These are phyloP conservation scores for Probosciger aterrimus DNA, from an alignment of 2,113 vertebrate species.

Conservation along the genomic window DNA sequence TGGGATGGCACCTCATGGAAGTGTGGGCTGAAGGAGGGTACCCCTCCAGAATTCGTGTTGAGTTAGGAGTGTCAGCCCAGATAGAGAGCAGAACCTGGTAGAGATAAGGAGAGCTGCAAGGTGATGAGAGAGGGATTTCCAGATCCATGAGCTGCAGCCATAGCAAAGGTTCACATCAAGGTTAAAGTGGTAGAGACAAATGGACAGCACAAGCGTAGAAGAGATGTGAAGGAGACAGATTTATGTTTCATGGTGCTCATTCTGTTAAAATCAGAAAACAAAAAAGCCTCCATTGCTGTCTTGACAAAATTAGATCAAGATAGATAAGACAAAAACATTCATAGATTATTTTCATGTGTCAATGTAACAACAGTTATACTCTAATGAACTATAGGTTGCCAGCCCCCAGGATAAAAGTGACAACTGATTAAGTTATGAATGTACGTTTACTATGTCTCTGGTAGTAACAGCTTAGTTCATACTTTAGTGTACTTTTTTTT, in stretches of 20 bases:
- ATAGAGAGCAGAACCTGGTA: neutral
- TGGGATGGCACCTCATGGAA: neutral
- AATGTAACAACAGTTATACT: neutral
- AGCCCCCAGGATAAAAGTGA: neutral
- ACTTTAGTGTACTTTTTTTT: neutral
- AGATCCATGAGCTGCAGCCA: neutral
- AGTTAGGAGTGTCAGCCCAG: neutral
- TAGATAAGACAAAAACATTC: neutral
- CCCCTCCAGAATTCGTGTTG: fast-evolving
- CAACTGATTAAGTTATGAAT: neutral
- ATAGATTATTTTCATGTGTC: neutral
- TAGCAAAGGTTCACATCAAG: neutral
- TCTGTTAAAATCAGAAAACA: neutral
- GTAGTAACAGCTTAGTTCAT: neutral
- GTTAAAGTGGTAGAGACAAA: neutral
- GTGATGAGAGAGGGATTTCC: neutral
- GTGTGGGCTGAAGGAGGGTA: neutral
- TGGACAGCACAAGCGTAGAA: neutral
- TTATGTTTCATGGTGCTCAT: neutral
- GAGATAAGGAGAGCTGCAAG: neutral
- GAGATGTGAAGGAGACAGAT: neutral
- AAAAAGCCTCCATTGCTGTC: neutral
- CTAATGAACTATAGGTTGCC: neutral
- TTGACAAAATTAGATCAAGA: neutral
- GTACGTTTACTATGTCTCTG: fast-evolving